Evolutionary conservation across 2,113 vertebrate genomes (phyloP).

Genomic region (Orientallactaga bullata): DNA sequence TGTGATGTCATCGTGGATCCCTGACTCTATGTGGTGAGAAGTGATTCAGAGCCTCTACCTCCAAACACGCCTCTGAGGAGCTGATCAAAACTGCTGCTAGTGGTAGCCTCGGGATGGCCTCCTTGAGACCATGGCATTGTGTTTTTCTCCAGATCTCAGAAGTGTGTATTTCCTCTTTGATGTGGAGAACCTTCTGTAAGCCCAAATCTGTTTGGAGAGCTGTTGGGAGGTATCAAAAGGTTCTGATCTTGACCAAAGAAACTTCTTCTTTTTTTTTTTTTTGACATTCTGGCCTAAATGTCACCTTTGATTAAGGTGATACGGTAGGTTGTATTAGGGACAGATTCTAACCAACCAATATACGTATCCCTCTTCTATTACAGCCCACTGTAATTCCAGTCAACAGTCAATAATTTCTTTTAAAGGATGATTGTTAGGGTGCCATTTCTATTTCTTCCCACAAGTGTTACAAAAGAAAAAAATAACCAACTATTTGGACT

Average conservation of each 20-base stretch:
- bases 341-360: neutral
- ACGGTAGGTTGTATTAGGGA: too few species aligned
- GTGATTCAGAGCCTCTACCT: neutral
- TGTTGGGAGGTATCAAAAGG: conserved; percentile 33
- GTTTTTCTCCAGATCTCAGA: neutral
- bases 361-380: neutral
- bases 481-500: neutral
- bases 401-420: neutral
- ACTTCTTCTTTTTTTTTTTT: conserved; percentile 28
- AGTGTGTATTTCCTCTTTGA: neutral
- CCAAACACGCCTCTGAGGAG: neutral
- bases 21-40: neutral
- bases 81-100: neutral
- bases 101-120: neutral
- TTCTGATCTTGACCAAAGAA: conserved; percentile 31
- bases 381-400: neutral
- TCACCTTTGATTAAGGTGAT: neutral
- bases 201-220: conserved; percentile 20
- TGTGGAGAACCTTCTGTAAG: conserved; percentile 32
- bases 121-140: neutral
- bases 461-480: neutral
- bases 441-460: neutral
- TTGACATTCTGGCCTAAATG: neutral
- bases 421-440: neutral
- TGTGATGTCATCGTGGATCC: neutral